Evolutionary conservation across 2,113 vertebrate species (phyloP).

Genomic region (Mustelus asterias): DNA sequence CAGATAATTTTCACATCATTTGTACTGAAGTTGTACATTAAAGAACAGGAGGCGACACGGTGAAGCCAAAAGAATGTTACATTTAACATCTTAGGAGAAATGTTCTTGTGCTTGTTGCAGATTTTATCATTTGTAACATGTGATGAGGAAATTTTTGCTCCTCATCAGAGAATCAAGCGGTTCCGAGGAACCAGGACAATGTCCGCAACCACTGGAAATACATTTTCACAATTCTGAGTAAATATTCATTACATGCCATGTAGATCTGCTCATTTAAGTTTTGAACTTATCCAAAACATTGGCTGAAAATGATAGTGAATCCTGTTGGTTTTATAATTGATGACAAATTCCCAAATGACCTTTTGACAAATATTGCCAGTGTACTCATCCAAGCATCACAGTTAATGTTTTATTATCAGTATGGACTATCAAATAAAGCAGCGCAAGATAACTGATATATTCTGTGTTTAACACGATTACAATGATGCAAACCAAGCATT

Average conservation of each 20-base stretch:
- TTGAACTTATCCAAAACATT: background rate
- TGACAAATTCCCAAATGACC: background rate
- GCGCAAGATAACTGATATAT: background rate
- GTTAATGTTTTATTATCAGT: background rate
- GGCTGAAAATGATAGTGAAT: background rate
- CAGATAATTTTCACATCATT: background rate
- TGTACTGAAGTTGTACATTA: background rate
- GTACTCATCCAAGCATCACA: background rate
- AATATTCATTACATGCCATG: background rate
- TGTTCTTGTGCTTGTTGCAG: background rate
- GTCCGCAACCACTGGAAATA: background rate
- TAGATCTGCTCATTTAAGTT: background rate
- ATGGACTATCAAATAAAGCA: background rate
- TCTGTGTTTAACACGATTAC: background rate
- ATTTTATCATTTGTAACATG: background rate
- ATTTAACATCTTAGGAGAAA: background rate
- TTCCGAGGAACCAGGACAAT: background rate
- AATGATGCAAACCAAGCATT: background rate
- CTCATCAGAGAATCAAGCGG: background rate
- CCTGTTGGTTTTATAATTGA: background rate
- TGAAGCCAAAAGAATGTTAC: background rate
- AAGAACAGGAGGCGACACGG: background rate
- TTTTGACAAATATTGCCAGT: background rate
- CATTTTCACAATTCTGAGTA: background rate
- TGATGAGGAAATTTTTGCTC: background rate